These are phyloP conservation scores for Steinernema scapterisci DNA, from an alignment of 2,888 invertebrate species.

Conservation along the genomic window DNA sequence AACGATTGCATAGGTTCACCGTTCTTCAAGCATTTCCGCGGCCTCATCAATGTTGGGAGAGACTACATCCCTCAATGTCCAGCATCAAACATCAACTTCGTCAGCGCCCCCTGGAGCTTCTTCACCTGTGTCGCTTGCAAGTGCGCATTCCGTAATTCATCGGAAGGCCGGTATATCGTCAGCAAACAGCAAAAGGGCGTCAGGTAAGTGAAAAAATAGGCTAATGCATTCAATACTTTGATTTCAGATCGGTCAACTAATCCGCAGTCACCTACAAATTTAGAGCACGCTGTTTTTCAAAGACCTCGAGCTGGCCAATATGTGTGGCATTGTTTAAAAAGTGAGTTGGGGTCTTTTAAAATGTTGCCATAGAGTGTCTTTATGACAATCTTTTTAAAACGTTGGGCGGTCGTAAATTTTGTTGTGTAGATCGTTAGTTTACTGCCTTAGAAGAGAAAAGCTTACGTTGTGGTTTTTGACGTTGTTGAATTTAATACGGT, in stretches of 20 bases:
- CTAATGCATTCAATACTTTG: neutral
- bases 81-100: conserved; percentile 12
- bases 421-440: no score
- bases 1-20: neutral
- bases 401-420: no score
- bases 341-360: neutral
- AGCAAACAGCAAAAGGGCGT: neutral
- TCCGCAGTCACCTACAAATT: neutral
- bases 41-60: conserved; percentile 21
- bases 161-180: neutral
- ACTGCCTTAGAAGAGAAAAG: no score
- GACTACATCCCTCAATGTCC: neutral
- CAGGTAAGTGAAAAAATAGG: neutral
- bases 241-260: neutral
- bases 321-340: conserved; percentile 18
- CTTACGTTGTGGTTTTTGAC: neutral
- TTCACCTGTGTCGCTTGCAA: conserved; percentile 2
- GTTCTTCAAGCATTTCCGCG: conserved; percentile 13
- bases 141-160: neutral
- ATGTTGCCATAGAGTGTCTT: no score
- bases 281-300: neutral
- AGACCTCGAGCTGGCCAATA: conserved; percentile 17
- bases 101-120: conserved; percentile 14
- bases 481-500: neutral
- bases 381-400: no score